Evolutionary conservation across 35 echinoderm and acorn worm species (phyloP), one percentile per base, ranked within the genome.

Genomic region (Hemicentrotus pulcherrimus): DNA sequence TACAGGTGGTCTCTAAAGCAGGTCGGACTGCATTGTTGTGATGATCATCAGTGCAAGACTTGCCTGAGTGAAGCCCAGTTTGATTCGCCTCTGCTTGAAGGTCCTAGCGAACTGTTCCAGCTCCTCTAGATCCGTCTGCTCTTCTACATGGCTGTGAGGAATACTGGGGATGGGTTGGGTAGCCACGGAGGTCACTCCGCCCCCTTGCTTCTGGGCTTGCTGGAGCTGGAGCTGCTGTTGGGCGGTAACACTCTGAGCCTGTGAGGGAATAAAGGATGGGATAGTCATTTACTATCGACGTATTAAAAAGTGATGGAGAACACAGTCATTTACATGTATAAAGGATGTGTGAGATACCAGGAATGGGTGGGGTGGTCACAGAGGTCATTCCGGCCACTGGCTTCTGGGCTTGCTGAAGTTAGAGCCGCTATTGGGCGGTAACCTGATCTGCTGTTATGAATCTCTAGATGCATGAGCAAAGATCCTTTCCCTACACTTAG

Each of bases 31-130:
- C 35, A 41, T 41, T 0, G 35, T 41, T 41, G 35, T 41, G 1
- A 41, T 41, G 35, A 41, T 41, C 35, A 3, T 41, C 61, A 24
- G 24, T 24, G 2, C 61, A 28, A 31, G 19, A 71, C 88, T 95
- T 94, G 98, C 98, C 95, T 99, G 98, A n/a, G 98, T 99, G 58
- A 99, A 99, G 18, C 98, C 98, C 9, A 99, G 94, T 35, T 99
- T 99, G 7, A 99, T 99, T 48, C 98, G 95, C 46, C 98, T 96
- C 88, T 99, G 98, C 71, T 99, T 99, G 88, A 99, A 99, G 18
- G 95, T 98, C 46, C 96, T 94, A 4, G 98, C 98, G 97, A 99
- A 99, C 97, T 98, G 97, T 92, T 99, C 98, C 60, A 99, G 91
- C 86, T 99, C 98, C 48, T 99, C 98, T 8, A 99, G 94, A 55